These are phyloP conservation scores for Motacilla tschutschensis DNA, from an alignment of 2,113 vertebrate species.

Conservation along the genomic window DNA sequence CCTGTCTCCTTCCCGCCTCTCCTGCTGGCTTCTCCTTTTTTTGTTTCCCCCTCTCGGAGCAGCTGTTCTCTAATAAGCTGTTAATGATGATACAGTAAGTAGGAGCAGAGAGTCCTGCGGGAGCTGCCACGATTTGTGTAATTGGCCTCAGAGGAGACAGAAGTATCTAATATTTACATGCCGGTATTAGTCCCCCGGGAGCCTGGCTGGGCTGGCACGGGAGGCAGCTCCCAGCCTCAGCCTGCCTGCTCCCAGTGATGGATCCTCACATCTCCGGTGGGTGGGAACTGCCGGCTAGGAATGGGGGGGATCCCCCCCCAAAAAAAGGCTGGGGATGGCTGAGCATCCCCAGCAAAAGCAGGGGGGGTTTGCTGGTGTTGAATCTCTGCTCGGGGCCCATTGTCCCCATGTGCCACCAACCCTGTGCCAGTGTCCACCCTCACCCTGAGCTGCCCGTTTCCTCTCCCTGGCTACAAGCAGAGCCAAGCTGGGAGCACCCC, in stretches of 20 bases:
- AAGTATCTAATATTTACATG: constrained; percentile 79
- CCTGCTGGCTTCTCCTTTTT: background rate
- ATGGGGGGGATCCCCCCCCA: rapidly evolving
- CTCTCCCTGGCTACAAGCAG: background rate
- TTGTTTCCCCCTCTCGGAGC: constrained; percentile 19
- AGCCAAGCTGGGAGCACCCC: background rate
- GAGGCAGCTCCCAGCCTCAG: constrained; percentile 16
- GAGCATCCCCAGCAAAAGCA: background rate
- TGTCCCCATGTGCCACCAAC: background rate
- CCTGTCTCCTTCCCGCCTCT: background rate
- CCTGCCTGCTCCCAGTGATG: background rate
- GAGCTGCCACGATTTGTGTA: constrained; percentile 77
- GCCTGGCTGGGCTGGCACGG: constrained; percentile 49
- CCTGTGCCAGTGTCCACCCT: background rate
- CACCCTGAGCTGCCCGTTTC: background rate
- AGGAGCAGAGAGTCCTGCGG: constrained; percentile 69
- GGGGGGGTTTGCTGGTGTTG: background rate
- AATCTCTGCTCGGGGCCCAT: background rate
- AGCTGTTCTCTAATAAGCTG: constrained; percentile 79
- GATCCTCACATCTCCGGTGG: background rate
- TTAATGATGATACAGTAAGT: constrained; percentile 80
- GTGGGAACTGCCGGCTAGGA: background rate
- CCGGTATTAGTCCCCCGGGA: constrained; percentile 70
- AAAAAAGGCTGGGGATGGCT: background rate
- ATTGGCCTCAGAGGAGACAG: constrained; percentile 79